phyloP scores from a whole-genome alignment of 2,113 vertebrate genomes.

The Baryphthengus martii region DNA sequence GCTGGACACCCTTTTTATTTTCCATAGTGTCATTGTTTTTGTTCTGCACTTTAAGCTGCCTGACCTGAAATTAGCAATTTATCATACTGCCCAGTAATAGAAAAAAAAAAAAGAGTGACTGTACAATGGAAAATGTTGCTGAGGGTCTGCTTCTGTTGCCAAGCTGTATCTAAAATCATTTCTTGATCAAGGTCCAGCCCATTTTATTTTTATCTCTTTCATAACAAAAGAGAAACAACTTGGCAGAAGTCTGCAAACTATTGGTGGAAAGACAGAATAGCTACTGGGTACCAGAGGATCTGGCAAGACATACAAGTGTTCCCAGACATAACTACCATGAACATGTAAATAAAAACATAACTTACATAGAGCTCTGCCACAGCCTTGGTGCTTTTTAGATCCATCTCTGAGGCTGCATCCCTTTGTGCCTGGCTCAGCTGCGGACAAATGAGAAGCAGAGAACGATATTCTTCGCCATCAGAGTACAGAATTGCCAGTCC shows the following conservation, averaged over 20 bases:
- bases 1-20: constrained; percentile 47
- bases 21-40: constrained; percentile 68
- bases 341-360: constrained; percentile 1
- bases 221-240: constrained; percentile 43
- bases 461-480: neutral
- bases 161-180: constrained; percentile 54
- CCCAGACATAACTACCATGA: neutral
- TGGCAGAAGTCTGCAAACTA: neutral
- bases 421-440: neutral
- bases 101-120: constrained; percentile 32
- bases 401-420: neutral
- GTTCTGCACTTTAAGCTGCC: constrained; percentile 30
- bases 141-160: constrained; percentile 28
- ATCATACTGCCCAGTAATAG: constrained; percentile 33
- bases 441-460: accelerated
- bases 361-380: neutral
- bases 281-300: neutral
- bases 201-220: constrained; percentile 58
- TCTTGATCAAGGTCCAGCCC: constrained; percentile 46
- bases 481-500: neutral
- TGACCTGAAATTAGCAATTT: constrained; percentile 54
- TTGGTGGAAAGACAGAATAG: neutral
- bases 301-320: neutral
- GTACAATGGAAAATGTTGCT: constrained; percentile 63
- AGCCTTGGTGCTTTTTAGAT: neutral